A percentile compares a stretch with the other conserved stretches of the same genome.
phyloP scores from a whole-genome alignment of 2,888 invertebrate genomes.

The Apamea epomidion region DNA sequence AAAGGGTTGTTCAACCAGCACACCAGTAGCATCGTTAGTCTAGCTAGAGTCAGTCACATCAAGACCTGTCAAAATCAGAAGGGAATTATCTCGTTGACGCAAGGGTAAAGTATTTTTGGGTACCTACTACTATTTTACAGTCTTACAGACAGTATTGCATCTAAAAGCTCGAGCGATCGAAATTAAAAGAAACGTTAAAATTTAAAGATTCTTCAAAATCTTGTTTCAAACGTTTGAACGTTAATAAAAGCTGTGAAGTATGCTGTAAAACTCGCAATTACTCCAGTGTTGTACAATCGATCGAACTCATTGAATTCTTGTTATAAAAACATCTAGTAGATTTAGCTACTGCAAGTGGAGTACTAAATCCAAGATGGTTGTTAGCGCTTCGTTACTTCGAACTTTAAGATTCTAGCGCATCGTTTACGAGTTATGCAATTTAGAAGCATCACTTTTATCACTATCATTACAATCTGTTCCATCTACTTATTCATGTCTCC shows the following conservation, averaged over 20 bases:
- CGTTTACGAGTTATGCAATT: constrained; percentile 3
- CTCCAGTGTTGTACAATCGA: constrained; percentile 18
- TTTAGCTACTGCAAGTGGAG: constrained; percentile 1
- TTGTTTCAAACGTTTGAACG: constrained; percentile 18
- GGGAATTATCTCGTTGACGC: not conserved
- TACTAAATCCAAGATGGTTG: constrained; percentile 11
- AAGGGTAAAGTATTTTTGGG: not conserved
- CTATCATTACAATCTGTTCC: not conserved
- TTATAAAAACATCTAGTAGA: constrained; percentile 17
- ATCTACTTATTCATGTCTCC: not conserved
- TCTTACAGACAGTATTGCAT: not conserved
- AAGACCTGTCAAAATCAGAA: not conserved
- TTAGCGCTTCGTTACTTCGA: constrained; percentile 12
- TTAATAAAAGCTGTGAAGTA: constrained; percentile 36
- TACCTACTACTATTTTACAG: not conserved
- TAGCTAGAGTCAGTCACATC: not conserved
- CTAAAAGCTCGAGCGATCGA: not conserved
- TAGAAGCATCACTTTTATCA: not conserved
- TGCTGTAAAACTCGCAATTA: constrained; percentile 21
- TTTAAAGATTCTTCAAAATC: not conserved
- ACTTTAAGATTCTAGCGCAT: not conserved
- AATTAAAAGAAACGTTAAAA: constrained; percentile 12
- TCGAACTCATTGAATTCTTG: constrained; percentile 35
- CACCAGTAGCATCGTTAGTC: not conserved
- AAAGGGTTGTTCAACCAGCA: not conserved